Conservation (phyloP, 1,140 invertebrate species). For the Heliconius hermathena region DNA sequence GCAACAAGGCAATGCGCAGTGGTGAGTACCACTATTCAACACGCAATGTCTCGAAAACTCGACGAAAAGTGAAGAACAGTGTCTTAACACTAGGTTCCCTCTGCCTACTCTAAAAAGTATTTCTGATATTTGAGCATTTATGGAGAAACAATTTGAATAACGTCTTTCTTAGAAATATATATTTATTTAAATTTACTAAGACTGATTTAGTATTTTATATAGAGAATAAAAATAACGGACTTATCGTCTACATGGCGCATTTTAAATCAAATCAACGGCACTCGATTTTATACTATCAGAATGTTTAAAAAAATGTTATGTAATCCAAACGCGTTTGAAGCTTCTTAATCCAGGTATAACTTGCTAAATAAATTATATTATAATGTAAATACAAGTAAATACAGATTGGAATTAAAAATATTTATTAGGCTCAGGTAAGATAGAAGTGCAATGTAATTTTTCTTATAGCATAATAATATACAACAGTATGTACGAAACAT, state of each 20-base stretch:
- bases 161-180: background rate
- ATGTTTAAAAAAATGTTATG: conserved; percentile 27
- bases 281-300: conserved; percentile 8
- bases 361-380: background rate
- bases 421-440: too few species aligned
- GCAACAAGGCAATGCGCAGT: too few species aligned
- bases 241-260: conserved; percentile 24
- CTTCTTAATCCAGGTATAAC: background rate
- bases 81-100: too few species aligned
- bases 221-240: conserved; percentile 20
- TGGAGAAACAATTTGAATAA: background rate
- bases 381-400: background rate
- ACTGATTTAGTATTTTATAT: conserved; percentile 25
- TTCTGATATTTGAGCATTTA: background rate
- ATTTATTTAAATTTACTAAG: conserved; percentile 62
- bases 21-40: too few species aligned
- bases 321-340: conserved; percentile 15
- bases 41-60: too few species aligned
- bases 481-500: background rate
- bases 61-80: too few species aligned
- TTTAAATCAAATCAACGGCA: conserved; percentile 22
- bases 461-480: too few species aligned
- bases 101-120: background rate
- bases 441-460: too few species aligned
- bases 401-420: background rate